These are phyloP conservation scores for Catharus bicknelli DNA, from an alignment of 2,113 vertebrate species.

Conservation along the genomic window DNA sequence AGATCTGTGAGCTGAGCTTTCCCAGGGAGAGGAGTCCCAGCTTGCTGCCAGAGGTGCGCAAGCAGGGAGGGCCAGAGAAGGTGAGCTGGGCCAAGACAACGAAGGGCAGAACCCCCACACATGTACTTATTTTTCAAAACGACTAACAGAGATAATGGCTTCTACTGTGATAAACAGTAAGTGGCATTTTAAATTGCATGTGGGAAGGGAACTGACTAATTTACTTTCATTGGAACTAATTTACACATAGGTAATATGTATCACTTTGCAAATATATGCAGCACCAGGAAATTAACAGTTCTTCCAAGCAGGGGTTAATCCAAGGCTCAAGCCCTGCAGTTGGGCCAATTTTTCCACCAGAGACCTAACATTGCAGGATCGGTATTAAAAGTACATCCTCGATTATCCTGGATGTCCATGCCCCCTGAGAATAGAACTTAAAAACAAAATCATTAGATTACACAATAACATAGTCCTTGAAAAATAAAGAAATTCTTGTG, in stretches of 20 bases:
- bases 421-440: conserved; percentile 33
- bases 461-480: neutral
- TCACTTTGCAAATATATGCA: neutral
- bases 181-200: neutral
- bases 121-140: neutral
- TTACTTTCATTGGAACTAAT: conserved; percentile 11
- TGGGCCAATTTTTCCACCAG: neutral
- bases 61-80: neutral
- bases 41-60: neutral
- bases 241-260: neutral
- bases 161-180: neutral
- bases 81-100: neutral
- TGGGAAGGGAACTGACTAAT: conserved; percentile 5
- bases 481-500: neutral
- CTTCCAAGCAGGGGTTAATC: conserved; percentile 24
- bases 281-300: neutral
- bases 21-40: neutral
- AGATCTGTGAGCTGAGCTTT: neutral
- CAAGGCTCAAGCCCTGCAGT: neutral
- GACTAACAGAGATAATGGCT: neutral
- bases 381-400: neutral
- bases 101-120: neutral
- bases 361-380: neutral
- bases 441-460: conserved; percentile 54
- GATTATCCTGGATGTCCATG: neutral